Evolutionary conservation across 2,113 vertebrate genomes (phyloP).

Genomic region (Gopherus flavomarginatus): DNA sequence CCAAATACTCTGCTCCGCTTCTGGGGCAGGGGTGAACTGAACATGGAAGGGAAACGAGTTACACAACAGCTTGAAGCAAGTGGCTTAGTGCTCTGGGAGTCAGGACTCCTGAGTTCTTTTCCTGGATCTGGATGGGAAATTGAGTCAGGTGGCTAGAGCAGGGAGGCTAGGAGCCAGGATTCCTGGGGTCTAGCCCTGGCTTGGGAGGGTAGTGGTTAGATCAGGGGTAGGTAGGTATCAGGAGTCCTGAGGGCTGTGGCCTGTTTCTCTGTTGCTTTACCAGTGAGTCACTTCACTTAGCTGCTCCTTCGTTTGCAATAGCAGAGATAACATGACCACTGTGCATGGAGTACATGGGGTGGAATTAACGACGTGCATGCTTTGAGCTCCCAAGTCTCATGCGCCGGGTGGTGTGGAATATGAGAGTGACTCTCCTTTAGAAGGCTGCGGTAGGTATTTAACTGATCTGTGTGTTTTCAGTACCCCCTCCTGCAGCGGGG

Average conservation of each 20-base stretch:
- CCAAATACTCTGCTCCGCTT: not conserved
- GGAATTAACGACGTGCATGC: not conserved
- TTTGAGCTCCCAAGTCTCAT: not conserved
- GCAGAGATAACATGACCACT: not conserved
- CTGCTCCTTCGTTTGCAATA: not conserved
- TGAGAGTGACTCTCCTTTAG: not conserved
- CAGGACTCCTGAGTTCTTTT: not conserved
- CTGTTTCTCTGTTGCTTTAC: not conserved
- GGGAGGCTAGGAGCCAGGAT: not conserved
- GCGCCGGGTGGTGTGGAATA: not conserved
- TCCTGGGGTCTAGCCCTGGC: not conserved
- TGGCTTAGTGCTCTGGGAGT: not conserved
- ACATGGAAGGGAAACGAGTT: not conserved
- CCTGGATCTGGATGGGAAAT: not conserved
- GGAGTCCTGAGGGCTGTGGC: too few relatives aligned
- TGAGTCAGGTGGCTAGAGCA: not conserved
- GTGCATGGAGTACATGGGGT: not conserved
- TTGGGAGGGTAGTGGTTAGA: too few relatives aligned
- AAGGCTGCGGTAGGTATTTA: not conserved
- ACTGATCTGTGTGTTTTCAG: not conserved
- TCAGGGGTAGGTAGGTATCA: too few relatives aligned
- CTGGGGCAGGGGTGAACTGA: not conserved
- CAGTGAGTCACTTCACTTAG: not conserved
- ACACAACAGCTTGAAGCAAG: not conserved
- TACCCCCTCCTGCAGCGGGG: too few relatives aligned